These are phyloP conservation scores for Nematolebias whitei DNA, from an alignment of 2,113 vertebrate genomes.

Conservation along the genomic window DNA sequence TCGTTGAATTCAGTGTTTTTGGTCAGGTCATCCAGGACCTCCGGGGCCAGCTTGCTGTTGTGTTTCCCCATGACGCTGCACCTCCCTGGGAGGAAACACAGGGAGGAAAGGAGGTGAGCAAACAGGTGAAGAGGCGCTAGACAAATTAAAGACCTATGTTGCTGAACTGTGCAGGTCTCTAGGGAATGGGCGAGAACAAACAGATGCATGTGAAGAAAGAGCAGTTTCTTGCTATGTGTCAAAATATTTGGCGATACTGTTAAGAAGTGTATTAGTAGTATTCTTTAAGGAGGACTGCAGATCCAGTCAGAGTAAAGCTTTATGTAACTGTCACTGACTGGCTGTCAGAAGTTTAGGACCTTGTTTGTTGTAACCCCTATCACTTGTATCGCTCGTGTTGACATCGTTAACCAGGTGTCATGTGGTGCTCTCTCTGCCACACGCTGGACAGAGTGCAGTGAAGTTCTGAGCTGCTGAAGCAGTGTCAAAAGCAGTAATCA, in stretches of 20 bases:
- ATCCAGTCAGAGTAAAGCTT: not conserved
- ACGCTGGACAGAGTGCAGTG: not conserved
- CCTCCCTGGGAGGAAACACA: constrained; percentile 37
- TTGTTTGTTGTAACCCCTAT: not conserved
- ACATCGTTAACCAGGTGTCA: no score
- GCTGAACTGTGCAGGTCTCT: constrained; percentile 26
- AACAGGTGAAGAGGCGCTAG: constrained; percentile 22
- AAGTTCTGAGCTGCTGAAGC: no score
- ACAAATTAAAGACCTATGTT: constrained; percentile 34
- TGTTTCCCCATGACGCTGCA: constrained; percentile 91
- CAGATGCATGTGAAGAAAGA: not conserved
- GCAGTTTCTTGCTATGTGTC: not conserved
- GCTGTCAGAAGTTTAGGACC: not conserved
- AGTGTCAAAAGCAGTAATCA: no score
- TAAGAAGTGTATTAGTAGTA: not conserved
- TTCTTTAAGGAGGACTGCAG: no score
- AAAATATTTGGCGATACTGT: not conserved
- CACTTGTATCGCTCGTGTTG: not conserved
- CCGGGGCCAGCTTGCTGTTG: constrained; percentile 96
- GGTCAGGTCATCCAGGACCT: constrained; percentile 95
- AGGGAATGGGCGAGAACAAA: constrained; percentile 10
- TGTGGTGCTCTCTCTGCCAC: no score
- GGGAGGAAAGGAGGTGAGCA: not conserved
- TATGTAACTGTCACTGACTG: not conserved
- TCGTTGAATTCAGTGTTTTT: constrained; percentile 97